Percentiles rank a stretch among this genome's conserved stretches.
These are phyloP conservation scores for Variabilichromis moorii DNA, from an alignment of 2,113 vertebrate species.

Conservation along the genomic window DNA sequence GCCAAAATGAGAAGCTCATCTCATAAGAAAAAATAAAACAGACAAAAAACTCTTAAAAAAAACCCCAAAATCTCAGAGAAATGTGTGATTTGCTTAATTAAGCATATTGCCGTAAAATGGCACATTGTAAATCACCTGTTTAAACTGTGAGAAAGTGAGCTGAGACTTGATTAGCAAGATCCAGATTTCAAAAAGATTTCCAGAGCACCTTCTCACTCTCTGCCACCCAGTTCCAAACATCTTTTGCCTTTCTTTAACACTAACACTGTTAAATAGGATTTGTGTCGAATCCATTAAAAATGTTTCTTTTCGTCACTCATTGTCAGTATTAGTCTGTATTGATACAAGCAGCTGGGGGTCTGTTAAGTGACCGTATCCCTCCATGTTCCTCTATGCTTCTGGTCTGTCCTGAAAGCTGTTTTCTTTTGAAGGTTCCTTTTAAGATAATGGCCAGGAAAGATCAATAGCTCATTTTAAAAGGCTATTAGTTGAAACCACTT, in stretches of 20 bases:
- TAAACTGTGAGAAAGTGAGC: neutral
- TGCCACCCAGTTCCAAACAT: neutral
- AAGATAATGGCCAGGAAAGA: slow-evolving; percentile 33
- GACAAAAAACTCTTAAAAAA: neutral
- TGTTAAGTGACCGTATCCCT: neutral
- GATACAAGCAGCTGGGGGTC: neutral
- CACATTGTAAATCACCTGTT: neutral
- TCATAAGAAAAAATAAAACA: neutral
- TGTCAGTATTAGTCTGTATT: neutral
- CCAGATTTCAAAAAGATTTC: neutral
- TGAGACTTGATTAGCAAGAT: neutral
- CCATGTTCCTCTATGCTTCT: neutral
- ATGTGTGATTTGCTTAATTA: neutral
- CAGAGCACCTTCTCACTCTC: neutral
- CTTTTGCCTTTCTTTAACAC: neutral
- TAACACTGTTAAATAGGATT: neutral
- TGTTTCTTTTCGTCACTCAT: neutral
- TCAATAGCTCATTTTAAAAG: slow-evolving; percentile 61
- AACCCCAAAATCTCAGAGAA: fast-evolving
- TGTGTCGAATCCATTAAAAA: neutral
- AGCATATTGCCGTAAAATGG: neutral
- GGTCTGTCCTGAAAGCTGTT: slow-evolving; percentile 8
- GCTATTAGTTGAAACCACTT: slow-evolving; percentile 44
- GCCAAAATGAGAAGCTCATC: neutral
- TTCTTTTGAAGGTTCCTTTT: slow-evolving; percentile 17